Percentiles rank a stretch among this genome's conserved stretches.
Evolutionary conservation across 2,888 invertebrate genomes (phyloP).

Genomic region (Ormyrus labotus): DNA sequence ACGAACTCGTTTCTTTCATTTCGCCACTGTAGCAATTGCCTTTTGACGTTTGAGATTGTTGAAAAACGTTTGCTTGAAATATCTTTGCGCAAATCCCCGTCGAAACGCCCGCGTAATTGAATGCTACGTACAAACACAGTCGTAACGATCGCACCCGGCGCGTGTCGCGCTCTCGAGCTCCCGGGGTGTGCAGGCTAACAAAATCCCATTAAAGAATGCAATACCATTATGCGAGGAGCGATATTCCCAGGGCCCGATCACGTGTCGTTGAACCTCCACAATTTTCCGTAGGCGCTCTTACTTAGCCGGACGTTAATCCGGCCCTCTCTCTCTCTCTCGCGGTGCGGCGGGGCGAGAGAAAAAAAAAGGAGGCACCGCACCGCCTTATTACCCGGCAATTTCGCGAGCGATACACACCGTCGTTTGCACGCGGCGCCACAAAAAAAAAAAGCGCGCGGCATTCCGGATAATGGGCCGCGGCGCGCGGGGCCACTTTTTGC

Average conservation of each 20-base stretch:
- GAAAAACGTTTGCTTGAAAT: neutral
- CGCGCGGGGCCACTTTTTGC: constrained; percentile 1
- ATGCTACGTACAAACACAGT: neutral
- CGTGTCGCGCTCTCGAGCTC: too few relatives aligned
- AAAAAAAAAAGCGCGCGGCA: neutral
- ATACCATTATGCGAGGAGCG: neutral
- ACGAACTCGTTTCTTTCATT: too few relatives aligned
- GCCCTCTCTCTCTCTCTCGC: neutral
- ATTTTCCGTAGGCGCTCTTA: constrained; percentile 11
- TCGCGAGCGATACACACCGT: constrained; percentile 12
- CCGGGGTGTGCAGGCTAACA: neutral
- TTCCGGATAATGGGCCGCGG: neutral
- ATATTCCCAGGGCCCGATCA: constrained; percentile 15
- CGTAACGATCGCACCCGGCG: too few relatives aligned
- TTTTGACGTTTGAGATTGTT: too few relatives aligned
- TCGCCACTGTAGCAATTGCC: too few relatives aligned
- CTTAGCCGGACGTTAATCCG: too few relatives aligned
- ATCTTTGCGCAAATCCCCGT: neutral
- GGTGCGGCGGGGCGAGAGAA: constrained; percentile 5
- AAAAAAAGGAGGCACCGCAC: neutral
- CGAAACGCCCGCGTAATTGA: neutral
- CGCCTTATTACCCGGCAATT: constrained; percentile 44
- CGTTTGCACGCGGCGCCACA: constrained; percentile 5
- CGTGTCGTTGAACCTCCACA: constrained; percentile 22
- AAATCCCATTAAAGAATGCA: constrained; percentile 28